Percentiles rank a stretch among this genome's conserved stretches.
phyloP scores from a whole-genome alignment of 2,888 invertebrate genomes.

The Limnephilus auricula region DNA sequence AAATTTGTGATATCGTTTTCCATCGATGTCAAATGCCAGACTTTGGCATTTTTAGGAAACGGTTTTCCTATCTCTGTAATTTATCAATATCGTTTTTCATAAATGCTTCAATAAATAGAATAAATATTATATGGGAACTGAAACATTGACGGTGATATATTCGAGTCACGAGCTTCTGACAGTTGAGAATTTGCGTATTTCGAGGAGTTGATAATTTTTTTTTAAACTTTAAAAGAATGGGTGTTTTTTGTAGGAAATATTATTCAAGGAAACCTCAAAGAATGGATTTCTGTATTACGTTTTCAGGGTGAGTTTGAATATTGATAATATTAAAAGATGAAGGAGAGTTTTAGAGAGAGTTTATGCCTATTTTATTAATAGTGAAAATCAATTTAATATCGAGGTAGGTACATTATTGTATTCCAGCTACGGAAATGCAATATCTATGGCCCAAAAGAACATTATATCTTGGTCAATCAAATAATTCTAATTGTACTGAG shows the following conservation, averaged over 20 bases:
- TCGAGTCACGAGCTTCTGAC: constrained; percentile 27
- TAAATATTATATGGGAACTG: constrained; percentile 30
- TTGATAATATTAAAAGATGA: not conserved
- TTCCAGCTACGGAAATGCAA: too few species aligned
- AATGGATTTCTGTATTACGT: not conserved
- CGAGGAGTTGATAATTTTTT: not conserved
- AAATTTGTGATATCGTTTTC: constrained; percentile 58
- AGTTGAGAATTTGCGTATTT: constrained; percentile 21
- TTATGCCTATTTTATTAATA: not conserved
- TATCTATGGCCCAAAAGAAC: too few species aligned
- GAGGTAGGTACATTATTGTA: too few species aligned
- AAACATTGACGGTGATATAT: constrained; percentile 16
- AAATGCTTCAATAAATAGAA: constrained; percentile 44
- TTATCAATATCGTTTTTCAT: constrained; percentile 62
- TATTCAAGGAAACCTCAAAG: not conserved
- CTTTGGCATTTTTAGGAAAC: constrained; percentile 58
- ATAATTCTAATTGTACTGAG: too few species aligned
- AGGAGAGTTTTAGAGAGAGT: not conserved
- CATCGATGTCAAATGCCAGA: constrained; percentile 62
- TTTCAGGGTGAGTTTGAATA: not conserved
- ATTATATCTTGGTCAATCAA: too few species aligned
- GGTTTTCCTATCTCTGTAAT: constrained; percentile 57
- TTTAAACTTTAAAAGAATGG: not conserved
- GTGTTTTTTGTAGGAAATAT: not conserved
- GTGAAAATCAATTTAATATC: not conserved